Evolutionary conservation across 1,140 invertebrate species (phyloP).

Genomic region (Pinna nobilis): DNA sequence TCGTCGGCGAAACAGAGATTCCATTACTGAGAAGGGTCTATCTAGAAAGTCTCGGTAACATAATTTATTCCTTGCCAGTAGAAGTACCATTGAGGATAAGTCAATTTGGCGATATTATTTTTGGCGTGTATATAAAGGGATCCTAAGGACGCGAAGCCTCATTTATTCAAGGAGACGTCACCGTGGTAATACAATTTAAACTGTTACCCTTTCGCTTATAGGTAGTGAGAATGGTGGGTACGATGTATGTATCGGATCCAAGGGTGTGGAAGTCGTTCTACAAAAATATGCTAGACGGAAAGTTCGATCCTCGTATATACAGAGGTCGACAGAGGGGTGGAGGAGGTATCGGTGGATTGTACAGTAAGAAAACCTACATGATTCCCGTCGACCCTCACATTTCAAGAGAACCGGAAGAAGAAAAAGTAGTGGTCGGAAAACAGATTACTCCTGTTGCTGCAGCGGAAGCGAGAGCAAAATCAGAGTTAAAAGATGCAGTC

Average conservation of each 20-base stretch:
- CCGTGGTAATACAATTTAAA: constrained; percentile 10
- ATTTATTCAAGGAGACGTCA: constrained; percentile 16
- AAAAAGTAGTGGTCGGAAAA: neutral
- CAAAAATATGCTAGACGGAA: constrained; percentile 16
- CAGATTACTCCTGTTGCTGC: constrained; percentile 24
- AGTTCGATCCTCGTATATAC: constrained; percentile 16
- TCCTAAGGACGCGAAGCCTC: neutral
- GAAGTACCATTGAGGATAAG: constrained; percentile 15
- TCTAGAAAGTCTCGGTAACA: neutral
- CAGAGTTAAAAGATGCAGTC: constrained; percentile 16
- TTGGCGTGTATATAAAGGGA: constrained; percentile 29
- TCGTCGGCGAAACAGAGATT: constrained; percentile 17
- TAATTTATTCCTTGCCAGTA: neutral
- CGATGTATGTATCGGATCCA: constrained; percentile 26
- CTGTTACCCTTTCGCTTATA: neutral
- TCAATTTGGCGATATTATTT: constrained; percentile 11
- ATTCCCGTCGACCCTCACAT: constrained; percentile 32
- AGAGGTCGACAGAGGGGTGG: constrained; percentile 1
- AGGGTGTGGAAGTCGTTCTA: constrained; percentile 29
- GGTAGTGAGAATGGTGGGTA: constrained; percentile 17
- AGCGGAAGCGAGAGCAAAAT: constrained; percentile 29
- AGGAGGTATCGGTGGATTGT: constrained; percentile 15
- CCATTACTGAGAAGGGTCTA: constrained; percentile 14
- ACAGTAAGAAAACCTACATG: constrained; percentile 27
- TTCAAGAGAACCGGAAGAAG: neutral